Evolutionary conservation across 1,140 invertebrate species (phyloP).

Genomic region (Papilio xuthus): DNA sequence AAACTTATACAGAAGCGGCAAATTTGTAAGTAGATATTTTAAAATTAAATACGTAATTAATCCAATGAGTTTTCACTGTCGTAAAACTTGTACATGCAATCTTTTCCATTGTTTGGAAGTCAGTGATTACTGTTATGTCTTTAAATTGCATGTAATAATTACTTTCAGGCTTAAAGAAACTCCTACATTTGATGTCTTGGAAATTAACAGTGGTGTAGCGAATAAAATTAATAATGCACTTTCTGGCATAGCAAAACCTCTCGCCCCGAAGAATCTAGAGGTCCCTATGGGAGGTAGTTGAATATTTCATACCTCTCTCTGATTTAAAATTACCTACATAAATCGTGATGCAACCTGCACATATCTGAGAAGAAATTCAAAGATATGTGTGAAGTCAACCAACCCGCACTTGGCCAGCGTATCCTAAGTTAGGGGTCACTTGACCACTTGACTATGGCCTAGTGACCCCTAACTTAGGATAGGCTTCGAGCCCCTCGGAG

Average conservation of each 20-base stretch:
- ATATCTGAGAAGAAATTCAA: too few species aligned
- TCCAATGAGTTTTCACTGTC: neutral
- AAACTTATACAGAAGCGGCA: constrained; percentile 58
- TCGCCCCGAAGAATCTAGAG: constrained; percentile 52
- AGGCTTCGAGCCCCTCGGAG: too few species aligned
- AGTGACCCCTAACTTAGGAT: too few species aligned
- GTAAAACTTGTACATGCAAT: neutral
- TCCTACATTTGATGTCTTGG: constrained; percentile 57
- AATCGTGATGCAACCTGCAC: too few species aligned
- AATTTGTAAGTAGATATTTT: constrained; percentile 54
- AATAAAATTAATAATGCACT: constrained; percentile 54
- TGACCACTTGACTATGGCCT: too few species aligned
- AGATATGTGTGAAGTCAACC: too few species aligned
- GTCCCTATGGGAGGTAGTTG: constrained; percentile 60
- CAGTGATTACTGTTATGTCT: constrained; percentile 23
- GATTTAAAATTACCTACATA: constrained; percentile 15
- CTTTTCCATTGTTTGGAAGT: too few species aligned
- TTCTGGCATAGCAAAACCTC: constrained; percentile 46
- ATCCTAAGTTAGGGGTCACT: too few species aligned
- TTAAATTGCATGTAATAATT: neutral
- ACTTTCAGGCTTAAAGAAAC: constrained; percentile 58
- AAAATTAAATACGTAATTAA: neutral
- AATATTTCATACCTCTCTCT: constrained; percentile 26
- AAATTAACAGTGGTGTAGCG: constrained; percentile 55
- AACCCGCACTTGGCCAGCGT: too few species aligned